Evolutionary conservation across 2,113 vertebrate genomes (phyloP).

Genomic region (Phalacrocorax brasilianus): DNA sequence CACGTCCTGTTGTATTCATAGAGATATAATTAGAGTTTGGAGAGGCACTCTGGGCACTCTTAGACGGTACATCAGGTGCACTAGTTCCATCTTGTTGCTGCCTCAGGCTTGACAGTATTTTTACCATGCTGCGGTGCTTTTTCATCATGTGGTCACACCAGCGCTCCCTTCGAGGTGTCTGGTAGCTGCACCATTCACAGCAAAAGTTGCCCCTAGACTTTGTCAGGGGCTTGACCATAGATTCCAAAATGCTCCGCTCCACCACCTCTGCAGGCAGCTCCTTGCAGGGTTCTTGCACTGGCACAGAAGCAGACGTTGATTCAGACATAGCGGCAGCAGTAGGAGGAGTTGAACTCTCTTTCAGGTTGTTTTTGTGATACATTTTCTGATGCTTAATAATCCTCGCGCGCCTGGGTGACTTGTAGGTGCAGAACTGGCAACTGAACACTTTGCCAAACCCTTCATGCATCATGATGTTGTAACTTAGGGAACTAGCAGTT

Average conservation of each 20-base stretch:
- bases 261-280: conserved; percentile 82
- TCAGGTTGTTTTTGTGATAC: conserved; percentile 86
- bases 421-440: conserved; percentile 96
- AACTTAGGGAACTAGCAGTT: conserved; percentile 77
- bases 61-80: conserved; percentile 78
- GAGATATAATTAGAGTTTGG: conserved; percentile 78
- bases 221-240: conserved; percentile 85
- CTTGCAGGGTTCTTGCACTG: conserved; percentile 80
- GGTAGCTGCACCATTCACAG: conserved; percentile 96
- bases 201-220: conserved; percentile 89
- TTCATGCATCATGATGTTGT: conserved; percentile 86
- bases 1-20: conserved; percentile 75
- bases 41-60: conserved; percentile 78
- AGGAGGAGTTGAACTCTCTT: conserved; percentile 73
- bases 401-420: conserved; percentile 89
- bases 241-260: conserved; percentile 85
- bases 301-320: conserved; percentile 67
- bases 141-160: conserved; percentile 97
- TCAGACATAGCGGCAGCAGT: conserved; percentile 74
- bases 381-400: conserved; percentile 95
- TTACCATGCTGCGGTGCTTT: conserved; percentile 94
- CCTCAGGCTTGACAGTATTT: conserved; percentile 86
- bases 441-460: conserved; percentile 91
- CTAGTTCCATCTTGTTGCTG: conserved; percentile 80
- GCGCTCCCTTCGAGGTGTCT: conserved; percentile 89